A percentile compares a stretch with the other conserved stretches of the same genome.
Evolutionary conservation across 2,797 vertebrate species (phyloP).

Genomic region (Tapirus indicus): DNA sequence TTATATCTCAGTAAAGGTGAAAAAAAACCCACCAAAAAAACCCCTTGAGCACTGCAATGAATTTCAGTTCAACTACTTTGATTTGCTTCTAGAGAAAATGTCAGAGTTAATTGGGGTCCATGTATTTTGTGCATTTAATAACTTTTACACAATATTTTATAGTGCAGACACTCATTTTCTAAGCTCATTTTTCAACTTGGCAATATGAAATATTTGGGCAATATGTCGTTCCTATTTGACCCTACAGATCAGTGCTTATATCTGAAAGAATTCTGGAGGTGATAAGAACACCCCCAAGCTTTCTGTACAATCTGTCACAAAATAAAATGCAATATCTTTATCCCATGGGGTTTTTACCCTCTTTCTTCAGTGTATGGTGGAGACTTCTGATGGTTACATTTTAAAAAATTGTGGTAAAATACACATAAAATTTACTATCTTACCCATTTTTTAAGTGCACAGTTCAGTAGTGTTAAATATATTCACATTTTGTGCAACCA

Average conservation of each 20-base stretch:
- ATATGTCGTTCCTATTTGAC: neutral
- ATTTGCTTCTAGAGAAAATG: neutral
- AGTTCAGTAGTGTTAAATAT: neutral
- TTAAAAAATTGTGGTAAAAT: neutral
- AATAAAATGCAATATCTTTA: neutral
- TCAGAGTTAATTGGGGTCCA: neutral
- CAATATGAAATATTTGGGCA: neutral
- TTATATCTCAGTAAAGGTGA: neutral
- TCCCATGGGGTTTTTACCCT: neutral
- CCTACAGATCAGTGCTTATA: neutral
- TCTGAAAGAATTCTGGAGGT: neutral
- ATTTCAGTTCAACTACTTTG: neutral
- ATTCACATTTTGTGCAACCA: neutral
- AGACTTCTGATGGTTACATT: neutral
- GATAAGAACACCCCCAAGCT: neutral
- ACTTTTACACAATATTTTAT: neutral
- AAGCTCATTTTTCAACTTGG: conserved; percentile 8
- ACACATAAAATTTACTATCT: neutral
- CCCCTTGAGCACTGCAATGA: too few species aligned
- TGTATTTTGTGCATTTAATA: neutral
- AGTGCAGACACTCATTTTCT: neutral
- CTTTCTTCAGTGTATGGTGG: neutral
- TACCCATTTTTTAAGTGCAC: neutral
- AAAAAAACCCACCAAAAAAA: neutral
- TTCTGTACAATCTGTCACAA: neutral